These are phyloP conservation scores for Euleptes europaea DNA, from an alignment of 2,113 vertebrate species.

Conservation along the genomic window DNA sequence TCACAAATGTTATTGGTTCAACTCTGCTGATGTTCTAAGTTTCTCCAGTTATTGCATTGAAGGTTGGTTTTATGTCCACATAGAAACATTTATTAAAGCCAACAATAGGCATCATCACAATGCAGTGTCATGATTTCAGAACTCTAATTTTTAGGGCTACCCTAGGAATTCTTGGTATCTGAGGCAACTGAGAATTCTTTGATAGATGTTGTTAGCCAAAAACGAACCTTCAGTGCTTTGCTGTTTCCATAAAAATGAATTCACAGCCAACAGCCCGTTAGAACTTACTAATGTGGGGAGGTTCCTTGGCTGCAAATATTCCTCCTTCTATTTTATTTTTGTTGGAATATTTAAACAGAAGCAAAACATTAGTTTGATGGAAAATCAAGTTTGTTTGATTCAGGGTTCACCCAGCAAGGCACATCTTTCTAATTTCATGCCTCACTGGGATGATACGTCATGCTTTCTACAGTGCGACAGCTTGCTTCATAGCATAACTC, in stretches of 20 bases:
- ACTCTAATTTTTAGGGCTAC: neutral
- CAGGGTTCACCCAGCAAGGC: conserved; percentile 76
- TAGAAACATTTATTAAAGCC: neutral
- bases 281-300: neutral
- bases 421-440: conserved; percentile 83
- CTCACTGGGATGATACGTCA: conserved; percentile 69
- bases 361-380: conserved; percentile 70
- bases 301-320: neutral
- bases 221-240: neutral
- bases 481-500: conserved; percentile 77
- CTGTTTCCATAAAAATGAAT: neutral
- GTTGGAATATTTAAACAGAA: conserved; percentile 56
- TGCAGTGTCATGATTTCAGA: neutral
- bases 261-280: neutral
- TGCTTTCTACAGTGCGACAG: conserved; percentile 70
- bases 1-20: neutral
- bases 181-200: neutral
- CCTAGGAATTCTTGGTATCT: neutral
- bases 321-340: neutral
- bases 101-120: neutral
- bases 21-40: neutral
- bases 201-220: neutral
- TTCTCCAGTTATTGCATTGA: neutral
- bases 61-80: neutral
- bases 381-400: conserved; percentile 73